Conservation (phyloP, 1,140 invertebrate genomes). For the Calycopis cecrops region DNA sequence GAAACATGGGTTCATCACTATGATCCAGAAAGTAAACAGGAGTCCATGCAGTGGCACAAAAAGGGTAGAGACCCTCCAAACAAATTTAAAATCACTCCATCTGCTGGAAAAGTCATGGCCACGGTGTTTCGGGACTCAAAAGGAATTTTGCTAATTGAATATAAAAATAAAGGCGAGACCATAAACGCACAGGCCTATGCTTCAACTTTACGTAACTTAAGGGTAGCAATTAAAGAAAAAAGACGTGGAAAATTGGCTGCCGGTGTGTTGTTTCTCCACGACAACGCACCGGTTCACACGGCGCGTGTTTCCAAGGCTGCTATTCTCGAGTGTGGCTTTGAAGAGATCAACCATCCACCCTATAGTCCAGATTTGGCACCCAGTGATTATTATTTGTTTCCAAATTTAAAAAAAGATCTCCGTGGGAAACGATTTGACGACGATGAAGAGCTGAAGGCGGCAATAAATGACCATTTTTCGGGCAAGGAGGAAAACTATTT, state of each 20-base stretch:
- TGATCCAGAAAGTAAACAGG: conserved; percentile 14
- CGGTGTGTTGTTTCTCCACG: neutral
- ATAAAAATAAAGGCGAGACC: conserved; percentile 21
- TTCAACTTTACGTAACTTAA: conserved; percentile 17
- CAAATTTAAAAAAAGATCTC: conserved; percentile 48
- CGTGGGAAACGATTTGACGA: conserved; percentile 36
- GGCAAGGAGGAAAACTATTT: too few relatives aligned
- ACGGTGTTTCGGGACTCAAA: conserved; percentile 20
- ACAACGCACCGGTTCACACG: conserved; percentile 4
- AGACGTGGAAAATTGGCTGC: neutral
- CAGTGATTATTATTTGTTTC: conserved; percentile 52
- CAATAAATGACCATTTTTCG: neutral
- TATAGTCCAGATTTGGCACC: conserved; percentile 58
- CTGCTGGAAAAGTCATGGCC: conserved; percentile 26
- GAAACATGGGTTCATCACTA: conserved; percentile 8
- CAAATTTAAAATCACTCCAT: conserved; percentile 30
- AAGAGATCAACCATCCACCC: conserved; percentile 40
- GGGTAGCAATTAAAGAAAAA: conserved; percentile 15
- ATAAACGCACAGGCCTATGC: conserved; percentile 24
- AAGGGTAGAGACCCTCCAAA: conserved; percentile 26
- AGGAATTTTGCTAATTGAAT: conserved; percentile 21
- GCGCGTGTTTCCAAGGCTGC: neutral
- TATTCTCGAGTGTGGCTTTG: neutral
- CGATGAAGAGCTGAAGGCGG: conserved; percentile 29
- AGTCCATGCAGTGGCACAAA: conserved; percentile 14